Evolutionary conservation across 2,113 vertebrate genomes (phyloP).

Genomic region (Naja naja): DNA sequence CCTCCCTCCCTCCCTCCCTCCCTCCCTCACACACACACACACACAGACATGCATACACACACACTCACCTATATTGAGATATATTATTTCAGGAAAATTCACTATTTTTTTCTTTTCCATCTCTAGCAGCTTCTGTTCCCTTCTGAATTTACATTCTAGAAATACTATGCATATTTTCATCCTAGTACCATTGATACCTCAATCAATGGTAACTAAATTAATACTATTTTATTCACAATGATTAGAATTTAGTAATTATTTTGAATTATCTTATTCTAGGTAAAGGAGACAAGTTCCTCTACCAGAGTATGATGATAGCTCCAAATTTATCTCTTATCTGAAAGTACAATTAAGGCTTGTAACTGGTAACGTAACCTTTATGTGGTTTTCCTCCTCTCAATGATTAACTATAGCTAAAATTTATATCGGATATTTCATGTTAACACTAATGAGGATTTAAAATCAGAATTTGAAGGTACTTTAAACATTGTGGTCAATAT

Average conservation of each 20-base stretch:
- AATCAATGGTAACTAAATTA: not conserved
- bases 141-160: constrained; percentile 26
- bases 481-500: constrained; percentile 14
- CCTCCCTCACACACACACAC: too few relatives aligned
- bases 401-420: not conserved
- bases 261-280: not conserved
- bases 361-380: not conserved
- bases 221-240: not conserved
- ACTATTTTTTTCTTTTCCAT: constrained; percentile 27
- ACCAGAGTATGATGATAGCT: not conserved
- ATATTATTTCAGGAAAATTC: constrained; percentile 10
- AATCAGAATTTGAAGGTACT: not conserved
- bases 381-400: not conserved
- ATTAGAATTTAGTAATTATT: not conserved
- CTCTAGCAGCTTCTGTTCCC: not conserved
- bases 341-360: not conserved
- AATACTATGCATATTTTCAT: not conserved
- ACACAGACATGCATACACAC: not conserved
- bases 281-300: not conserved
- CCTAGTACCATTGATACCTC: constrained; percentile 5
- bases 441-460: not conserved
- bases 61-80: not conserved
- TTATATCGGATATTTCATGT: not conserved
- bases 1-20: not conserved
- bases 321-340: not conserved